These are phyloP conservation scores for Xerus rutilus DNA, from an alignment of 2,797 vertebrate genomes.

Conservation along the genomic window DNA sequence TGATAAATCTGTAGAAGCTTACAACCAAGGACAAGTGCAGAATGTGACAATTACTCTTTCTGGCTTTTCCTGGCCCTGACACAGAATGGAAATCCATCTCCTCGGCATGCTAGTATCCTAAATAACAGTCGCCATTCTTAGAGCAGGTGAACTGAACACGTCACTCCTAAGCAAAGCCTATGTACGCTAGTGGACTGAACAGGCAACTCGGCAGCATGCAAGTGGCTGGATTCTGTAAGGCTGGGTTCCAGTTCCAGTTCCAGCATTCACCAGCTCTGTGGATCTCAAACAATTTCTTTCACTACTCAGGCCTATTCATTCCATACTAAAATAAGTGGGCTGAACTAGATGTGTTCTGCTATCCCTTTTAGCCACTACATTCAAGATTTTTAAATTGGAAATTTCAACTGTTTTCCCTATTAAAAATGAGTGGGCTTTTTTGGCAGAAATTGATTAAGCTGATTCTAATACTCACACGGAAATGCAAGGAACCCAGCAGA, in stretches of 20 bases:
- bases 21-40: neutral
- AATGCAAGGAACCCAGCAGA: constrained; percentile 19
- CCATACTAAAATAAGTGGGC: neutral
- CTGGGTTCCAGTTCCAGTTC: neutral
- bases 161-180: neutral
- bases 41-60: neutral
- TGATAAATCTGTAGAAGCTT: neutral
- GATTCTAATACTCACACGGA: constrained; percentile 36
- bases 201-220: neutral
- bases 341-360: neutral
- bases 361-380: neutral
- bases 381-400: neutral
- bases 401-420: neutral
- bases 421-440: neutral
- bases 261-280: neutral
- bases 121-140: neutral
- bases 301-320: neutral
- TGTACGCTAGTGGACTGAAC: neutral
- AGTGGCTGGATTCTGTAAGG: neutral
- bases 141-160: neutral
- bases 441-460: neutral
- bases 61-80: neutral
- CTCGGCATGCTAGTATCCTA: neutral
- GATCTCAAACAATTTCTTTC: neutral
- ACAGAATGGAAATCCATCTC: neutral